A percentile compares a stretch with the other conserved stretches of the same genome.
phyloP scores from a whole-genome alignment of 2,797 vertebrate genomes.

The Enteromius viviparus region DNA sequence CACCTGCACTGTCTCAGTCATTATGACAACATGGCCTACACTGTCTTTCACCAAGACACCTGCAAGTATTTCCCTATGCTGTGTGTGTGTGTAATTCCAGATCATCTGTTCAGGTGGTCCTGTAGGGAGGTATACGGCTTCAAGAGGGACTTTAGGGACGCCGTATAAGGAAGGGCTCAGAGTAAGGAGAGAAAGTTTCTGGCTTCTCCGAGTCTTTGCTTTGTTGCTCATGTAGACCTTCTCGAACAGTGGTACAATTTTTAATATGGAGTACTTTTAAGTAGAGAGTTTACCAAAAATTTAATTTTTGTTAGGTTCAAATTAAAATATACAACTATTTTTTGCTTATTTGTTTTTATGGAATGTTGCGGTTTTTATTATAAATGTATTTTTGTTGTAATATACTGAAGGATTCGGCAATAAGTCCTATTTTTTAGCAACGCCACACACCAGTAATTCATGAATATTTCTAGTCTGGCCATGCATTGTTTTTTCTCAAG shows the following conservation, averaged over 20 bases:
- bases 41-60: constrained; percentile 64
- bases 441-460: neutral
- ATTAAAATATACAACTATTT: too few relatives aligned
- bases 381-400: neutral
- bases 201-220: neutral
- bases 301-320: too few relatives aligned
- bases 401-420: neutral
- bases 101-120: constrained; percentile 29
- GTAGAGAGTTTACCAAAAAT: neutral
- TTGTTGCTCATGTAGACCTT: constrained; percentile 2
- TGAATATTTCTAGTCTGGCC: neutral
- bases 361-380: too few relatives aligned
- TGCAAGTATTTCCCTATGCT: constrained; percentile 45
- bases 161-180: neutral
- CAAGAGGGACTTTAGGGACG: constrained; percentile 7
- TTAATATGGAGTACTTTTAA: neutral
- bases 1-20: constrained; percentile 63
- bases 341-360: too few relatives aligned
- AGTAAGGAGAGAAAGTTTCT: neutral
- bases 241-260: neutral
- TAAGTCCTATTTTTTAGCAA: neutral
- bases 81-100: constrained; percentile 21
- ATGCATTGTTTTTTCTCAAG: neutral
- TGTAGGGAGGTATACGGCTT: neutral
- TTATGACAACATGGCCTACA: constrained; percentile 59